phyloP scores from a whole-genome alignment of 2,888 invertebrate genomes.

The Thecophora atra region DNA sequence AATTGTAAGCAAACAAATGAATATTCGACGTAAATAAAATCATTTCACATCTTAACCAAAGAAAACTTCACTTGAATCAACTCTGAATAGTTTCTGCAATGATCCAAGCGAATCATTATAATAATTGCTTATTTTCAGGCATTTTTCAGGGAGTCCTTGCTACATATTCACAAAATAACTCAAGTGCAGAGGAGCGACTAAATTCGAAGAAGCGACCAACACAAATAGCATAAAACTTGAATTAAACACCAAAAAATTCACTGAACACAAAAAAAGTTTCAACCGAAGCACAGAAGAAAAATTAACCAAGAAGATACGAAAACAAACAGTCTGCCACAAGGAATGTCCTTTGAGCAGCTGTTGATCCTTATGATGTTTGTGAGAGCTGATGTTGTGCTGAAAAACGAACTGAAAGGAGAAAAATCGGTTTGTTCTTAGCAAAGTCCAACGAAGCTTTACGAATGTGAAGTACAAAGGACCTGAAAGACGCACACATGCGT shows the following conservation, averaged over 20 bases:
- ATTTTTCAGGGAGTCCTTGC: neutral
- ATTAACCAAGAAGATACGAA: neutral
- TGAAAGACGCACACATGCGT: constrained; percentile 15
- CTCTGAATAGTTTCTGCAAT: neutral
- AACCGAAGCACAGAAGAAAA: neutral
- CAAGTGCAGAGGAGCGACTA: neutral
- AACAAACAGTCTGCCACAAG: neutral
- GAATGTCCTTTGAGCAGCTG: neutral
- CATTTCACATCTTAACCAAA: too few species aligned
- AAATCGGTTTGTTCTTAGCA: too few species aligned
- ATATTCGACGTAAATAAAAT: neutral
- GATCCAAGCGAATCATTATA: neutral
- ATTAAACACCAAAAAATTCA: neutral
- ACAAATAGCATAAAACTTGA: neutral
- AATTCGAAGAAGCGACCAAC: neutral
- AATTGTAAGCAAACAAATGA: neutral
- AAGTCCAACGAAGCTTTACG: neutral
- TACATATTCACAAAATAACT: too few species aligned
- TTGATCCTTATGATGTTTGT: neutral
- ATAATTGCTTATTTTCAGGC: neutral
- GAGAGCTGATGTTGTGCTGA: neutral
- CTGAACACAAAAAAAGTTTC: too few species aligned
- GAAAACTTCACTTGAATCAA: too few species aligned
- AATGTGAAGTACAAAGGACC: constrained; percentile 16
- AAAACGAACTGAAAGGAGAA: too few species aligned